A percentile compares a stretch with the other conserved stretches of the same genome.
Conservation (phyloP, 2,113 vertebrate species). For the Hippocampus zosterae region DNA sequence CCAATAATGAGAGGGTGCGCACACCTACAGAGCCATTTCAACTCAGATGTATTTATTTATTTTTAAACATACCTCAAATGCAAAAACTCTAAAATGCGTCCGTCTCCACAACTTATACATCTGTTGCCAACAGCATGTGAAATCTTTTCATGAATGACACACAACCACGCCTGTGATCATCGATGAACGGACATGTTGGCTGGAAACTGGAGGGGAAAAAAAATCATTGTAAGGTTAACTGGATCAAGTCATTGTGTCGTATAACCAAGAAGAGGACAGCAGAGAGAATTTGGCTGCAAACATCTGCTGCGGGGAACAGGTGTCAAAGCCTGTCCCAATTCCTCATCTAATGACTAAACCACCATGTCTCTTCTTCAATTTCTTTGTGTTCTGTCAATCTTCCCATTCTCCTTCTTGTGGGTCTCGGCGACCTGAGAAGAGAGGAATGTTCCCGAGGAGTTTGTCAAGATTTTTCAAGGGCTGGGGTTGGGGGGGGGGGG, state of each 20-base stretch:
- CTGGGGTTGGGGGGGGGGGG: neutral
- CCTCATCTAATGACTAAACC: constrained; percentile 27
- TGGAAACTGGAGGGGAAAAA: neutral
- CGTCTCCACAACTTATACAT: neutral
- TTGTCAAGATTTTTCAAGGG: constrained; percentile 48
- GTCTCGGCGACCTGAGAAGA: constrained; percentile 51
- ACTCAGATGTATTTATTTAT: too few species aligned
- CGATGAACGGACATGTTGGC: neutral
- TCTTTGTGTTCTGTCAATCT: constrained; percentile 15
- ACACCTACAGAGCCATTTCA: too few species aligned
- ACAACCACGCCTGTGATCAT: neutral
- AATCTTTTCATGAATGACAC: neutral
- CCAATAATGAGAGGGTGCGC: too few species aligned
- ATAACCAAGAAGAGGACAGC: constrained; percentile 6
- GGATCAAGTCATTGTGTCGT: neutral
- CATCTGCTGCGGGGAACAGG: constrained; percentile 63
- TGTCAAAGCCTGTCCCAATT: constrained; percentile 45
- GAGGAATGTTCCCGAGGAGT: constrained; percentile 46
- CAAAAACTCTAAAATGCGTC: neutral
- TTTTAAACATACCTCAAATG: too few species aligned
- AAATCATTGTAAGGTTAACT: neutral
- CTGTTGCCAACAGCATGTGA: neutral
- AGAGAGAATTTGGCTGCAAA: constrained; percentile 33
- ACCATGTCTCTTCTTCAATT: constrained; percentile 16
- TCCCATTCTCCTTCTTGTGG: constrained; percentile 15